Percentiles rank a stretch among this genome's conserved stretches.
Evolutionary conservation across 2,797 vertebrate species (phyloP).

Genomic region (Choloepus didactylus): DNA sequence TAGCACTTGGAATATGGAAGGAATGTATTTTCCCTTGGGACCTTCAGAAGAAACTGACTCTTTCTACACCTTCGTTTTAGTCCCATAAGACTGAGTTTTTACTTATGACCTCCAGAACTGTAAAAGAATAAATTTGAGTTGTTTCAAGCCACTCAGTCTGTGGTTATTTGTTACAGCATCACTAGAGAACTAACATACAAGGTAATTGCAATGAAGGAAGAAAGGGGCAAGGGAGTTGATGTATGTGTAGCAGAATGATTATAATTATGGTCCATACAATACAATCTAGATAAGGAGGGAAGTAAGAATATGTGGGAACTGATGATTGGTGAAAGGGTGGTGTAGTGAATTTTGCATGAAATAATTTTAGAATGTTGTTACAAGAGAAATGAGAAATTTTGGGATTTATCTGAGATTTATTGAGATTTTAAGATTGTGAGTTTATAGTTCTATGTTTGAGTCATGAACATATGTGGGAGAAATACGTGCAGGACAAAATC

Average conservation of each 20-base stretch:
- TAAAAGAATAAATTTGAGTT: background rate
- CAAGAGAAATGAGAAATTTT: background rate
- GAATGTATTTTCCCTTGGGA: background rate
- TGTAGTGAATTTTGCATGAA: background rate
- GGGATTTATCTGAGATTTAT: background rate
- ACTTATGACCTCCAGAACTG: background rate
- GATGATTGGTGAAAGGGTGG: background rate
- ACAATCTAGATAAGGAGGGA: background rate
- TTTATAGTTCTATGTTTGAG: background rate
- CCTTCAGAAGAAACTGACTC: background rate
- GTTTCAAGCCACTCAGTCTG: background rate
- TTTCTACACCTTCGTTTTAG: background rate
- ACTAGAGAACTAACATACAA: background rate
- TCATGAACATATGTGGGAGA: background rate
- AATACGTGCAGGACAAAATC: background rate
- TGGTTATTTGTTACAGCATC: background rate
- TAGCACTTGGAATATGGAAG: background rate
- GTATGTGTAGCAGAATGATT: background rate
- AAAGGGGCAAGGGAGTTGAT: background rate
- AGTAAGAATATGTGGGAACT: background rate
- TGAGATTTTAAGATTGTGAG: background rate
- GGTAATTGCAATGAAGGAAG: background rate
- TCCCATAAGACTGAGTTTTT: background rate
- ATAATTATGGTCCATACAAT: background rate
- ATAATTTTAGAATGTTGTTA: background rate